Evolutionary conservation across 2,888 invertebrate species (phyloP).

Genomic region (Priocnemis perturbator): DNA sequence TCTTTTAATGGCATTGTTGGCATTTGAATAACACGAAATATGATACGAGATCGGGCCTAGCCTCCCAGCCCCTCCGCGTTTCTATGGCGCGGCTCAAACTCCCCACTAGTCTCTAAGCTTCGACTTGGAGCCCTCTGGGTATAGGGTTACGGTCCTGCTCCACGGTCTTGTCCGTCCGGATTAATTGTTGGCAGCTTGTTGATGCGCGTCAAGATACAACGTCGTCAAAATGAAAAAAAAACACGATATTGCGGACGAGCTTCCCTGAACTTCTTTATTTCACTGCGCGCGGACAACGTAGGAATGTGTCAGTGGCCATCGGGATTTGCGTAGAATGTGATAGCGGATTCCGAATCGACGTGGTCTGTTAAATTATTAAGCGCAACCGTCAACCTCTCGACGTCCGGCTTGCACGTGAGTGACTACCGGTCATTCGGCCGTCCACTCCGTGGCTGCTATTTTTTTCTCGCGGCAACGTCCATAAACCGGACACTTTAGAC

Average conservation of each 20-base stretch:
- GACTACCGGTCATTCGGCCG: slow-evolving; percentile 49
- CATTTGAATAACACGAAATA: slow-evolving; percentile 75
- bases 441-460: slow-evolving; percentile 36
- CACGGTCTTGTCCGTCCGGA: slow-evolving; percentile 60
- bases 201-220: slow-evolving; percentile 48
- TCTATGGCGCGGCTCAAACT: not conserved
- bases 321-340: too few species aligned
- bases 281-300: too few species aligned
- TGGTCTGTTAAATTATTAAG: slow-evolving; percentile 37
- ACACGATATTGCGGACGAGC: too few species aligned
- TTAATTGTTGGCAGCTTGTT: slow-evolving; percentile 71
- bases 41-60: slow-evolving; percentile 69
- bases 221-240: slow-evolving; percentile 4
- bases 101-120: slow-evolving; percentile 44
- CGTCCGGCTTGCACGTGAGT: slow-evolving; percentile 49
- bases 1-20: slow-evolving; percentile 75
- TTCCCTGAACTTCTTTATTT: too few species aligned
- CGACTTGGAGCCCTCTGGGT: slow-evolving; percentile 52
- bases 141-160: slow-evolving; percentile 65
- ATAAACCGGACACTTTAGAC: slow-evolving; percentile 69
- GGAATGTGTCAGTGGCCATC: too few species aligned
- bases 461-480: slow-evolving; percentile 53
- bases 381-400: slow-evolving; percentile 43
- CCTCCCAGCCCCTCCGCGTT: slow-evolving; percentile 32
- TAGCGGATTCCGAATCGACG: too few species aligned